Evolutionary conservation across 2,797 vertebrate genomes (phyloP).

Genomic region (Xiphophorus birchmanni): DNA sequence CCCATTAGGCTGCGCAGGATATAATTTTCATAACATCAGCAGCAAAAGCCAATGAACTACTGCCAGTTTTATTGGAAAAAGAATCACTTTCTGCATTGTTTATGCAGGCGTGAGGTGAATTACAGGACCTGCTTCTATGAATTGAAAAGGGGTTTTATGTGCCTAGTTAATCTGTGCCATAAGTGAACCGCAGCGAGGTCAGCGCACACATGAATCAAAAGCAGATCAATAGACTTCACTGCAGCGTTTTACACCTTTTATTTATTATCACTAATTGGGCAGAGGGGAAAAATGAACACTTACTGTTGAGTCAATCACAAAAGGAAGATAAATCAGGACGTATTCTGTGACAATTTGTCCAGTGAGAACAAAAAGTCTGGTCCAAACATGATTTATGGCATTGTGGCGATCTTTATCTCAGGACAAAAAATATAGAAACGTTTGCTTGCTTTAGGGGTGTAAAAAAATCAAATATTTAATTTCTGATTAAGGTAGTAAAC

Average conservation of each 20-base stretch:
- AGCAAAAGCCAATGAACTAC: background rate
- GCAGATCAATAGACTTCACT: conserved; percentile 7
- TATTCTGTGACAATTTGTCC: background rate
- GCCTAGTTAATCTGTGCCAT: background rate
- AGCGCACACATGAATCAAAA: conserved; percentile 1
- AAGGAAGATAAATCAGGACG: background rate
- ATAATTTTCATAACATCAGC: background rate
- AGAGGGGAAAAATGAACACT: background rate
- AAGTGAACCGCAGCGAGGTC: background rate
- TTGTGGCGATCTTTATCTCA: background rate
- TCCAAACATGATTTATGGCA: background rate
- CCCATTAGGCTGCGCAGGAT: background rate
- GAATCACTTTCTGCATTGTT: background rate
- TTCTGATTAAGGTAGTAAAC: background rate
- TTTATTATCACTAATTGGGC: conserved; percentile 7
- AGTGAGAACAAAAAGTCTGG: background rate
- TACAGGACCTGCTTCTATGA: background rate
- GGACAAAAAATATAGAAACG: no score
- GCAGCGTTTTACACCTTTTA: background rate
- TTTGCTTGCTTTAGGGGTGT: background rate
- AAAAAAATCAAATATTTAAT: background rate
- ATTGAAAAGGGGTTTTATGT: background rate
- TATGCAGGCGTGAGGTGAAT: background rate
- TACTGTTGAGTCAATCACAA: background rate
- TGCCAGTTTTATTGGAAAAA: background rate